Percentiles rank a stretch among this genome's conserved stretches.
Conservation (phyloP, 2,113 vertebrate species). For the Anser brachyrhynchus region DNA sequence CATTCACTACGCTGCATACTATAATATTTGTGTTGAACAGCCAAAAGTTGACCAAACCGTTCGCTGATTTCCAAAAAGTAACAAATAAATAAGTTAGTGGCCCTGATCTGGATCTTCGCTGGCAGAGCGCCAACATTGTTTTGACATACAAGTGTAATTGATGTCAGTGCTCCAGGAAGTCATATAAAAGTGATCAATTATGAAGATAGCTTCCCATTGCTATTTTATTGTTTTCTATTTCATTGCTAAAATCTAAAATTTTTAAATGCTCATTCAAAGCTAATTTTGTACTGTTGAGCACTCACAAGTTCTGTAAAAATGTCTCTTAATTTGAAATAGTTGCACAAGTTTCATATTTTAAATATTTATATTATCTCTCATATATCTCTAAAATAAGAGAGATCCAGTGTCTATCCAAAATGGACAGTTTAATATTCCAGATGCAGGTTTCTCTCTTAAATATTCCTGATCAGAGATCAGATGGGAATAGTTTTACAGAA, state of each 20-base stretch:
- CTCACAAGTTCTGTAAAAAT: neutral
- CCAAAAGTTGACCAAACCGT: neutral
- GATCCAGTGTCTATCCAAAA: neutral
- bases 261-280: neutral
- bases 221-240: neutral
- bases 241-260: neutral
- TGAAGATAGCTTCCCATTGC: slow-evolving; percentile 43
- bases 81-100: neutral
- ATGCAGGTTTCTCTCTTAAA: neutral
- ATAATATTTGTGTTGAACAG: neutral
- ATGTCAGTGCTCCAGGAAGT: slow-evolving; percentile 60
- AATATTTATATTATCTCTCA: neutral
- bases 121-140: slow-evolving; percentile 41
- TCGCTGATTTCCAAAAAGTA: neutral
- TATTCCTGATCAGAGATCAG: neutral
- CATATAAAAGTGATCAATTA: slow-evolving; percentile 50
- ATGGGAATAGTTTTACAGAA: neutral
- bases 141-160: slow-evolving; percentile 22
- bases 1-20: neutral
- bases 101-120: neutral
- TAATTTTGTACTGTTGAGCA: neutral
- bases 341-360: neutral
- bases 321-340: neutral
- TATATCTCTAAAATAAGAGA: neutral
- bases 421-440: neutral